Evolutionary conservation across 2,888 invertebrate genomes (phyloP).

Genomic region (Alentia gelatinosa): DNA sequence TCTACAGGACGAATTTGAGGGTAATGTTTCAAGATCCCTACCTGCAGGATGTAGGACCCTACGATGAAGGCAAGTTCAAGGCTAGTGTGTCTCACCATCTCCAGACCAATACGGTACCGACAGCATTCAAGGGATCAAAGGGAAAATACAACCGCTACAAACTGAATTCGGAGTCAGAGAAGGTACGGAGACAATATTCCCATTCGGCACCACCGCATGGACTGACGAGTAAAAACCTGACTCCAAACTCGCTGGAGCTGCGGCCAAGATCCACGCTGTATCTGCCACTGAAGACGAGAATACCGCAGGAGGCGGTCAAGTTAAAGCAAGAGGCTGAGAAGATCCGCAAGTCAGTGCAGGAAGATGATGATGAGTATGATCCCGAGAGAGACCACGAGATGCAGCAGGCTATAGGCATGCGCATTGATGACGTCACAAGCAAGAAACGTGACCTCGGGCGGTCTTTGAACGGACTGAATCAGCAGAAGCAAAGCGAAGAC

Average conservation of each 20-base stretch:
- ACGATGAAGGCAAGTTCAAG: conserved; percentile 69
- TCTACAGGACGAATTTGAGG: conserved; percentile 73
- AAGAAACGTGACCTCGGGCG: neutral
- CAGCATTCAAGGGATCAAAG: neutral
- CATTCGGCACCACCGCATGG: conserved; percentile 70
- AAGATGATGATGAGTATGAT: conserved; percentile 66
- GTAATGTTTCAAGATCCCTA: conserved; percentile 76
- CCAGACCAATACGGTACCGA: conserved; percentile 66
- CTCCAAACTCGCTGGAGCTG: conserved; percentile 35
- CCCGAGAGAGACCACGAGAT: neutral
- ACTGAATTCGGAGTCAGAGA: conserved; percentile 74
- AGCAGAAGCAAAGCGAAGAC: neutral
- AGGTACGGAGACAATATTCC: conserved; percentile 68
- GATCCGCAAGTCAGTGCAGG: conserved; percentile 70
- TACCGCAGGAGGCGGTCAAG: conserved; percentile 71
- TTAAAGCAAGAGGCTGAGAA: conserved; percentile 72
- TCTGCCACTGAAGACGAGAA: conserved; percentile 70
- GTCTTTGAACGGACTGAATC: neutral
- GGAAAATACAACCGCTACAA: conserved; percentile 31
- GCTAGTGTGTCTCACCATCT: conserved; percentile 72
- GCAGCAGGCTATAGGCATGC: conserved; percentile 8
- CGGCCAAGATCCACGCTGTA: conserved; percentile 67
- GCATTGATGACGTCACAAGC: neutral
- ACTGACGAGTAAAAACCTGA: neutral
- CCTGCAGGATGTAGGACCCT: conserved; percentile 66